A percentile compares a stretch with the other conserved stretches of the same genome.
phyloP scores from a whole-genome alignment of 2,797 vertebrate species.

The Ctenopoma kingsleyae region DNA sequence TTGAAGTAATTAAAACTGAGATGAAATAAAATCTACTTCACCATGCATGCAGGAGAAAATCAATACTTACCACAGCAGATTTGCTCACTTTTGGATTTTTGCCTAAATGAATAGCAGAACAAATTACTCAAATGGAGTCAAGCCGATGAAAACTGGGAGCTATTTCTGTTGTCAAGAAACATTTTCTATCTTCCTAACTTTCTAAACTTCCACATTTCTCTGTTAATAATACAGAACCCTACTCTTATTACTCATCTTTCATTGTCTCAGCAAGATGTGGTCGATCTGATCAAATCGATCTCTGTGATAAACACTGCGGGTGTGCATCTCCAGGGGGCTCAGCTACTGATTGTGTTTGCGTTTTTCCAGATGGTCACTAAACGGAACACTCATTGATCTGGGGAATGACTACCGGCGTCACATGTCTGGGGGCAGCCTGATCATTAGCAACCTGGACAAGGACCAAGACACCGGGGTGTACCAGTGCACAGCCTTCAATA shows the following conservation, averaged over 20 bases:
- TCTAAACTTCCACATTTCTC: slow-evolving; percentile 16
- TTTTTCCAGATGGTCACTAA: slow-evolving; percentile 92
- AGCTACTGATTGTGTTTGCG: slow-evolving; percentile 87
- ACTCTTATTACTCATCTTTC: slow-evolving; percentile 57
- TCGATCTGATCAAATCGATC: slow-evolving; percentile 75
- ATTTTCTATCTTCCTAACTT: not conserved
- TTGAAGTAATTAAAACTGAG: slow-evolving; percentile 42
- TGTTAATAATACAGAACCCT: slow-evolving; percentile 38
- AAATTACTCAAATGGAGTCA: slow-evolving; percentile 24
- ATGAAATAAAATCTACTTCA: slow-evolving; percentile 46
- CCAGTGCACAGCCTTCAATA: slow-evolving; percentile 87
- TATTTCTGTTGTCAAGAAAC: slow-evolving; percentile 10
- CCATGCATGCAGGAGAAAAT: slow-evolving; percentile 38
- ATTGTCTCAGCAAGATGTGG: slow-evolving; percentile 67
- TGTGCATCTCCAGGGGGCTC: slow-evolving; percentile 66
- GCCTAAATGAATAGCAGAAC: slow-evolving; percentile 30
- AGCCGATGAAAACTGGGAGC: slow-evolving; percentile 21
- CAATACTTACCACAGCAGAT: slow-evolving; percentile 40
- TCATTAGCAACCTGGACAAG: slow-evolving; percentile 87
- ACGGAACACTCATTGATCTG: slow-evolving; percentile 89
- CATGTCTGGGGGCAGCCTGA: slow-evolving; percentile 87
- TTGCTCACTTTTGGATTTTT: slow-evolving; percentile 38
- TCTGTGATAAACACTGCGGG: slow-evolving; percentile 76
- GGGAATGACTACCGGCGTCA: slow-evolving; percentile 86
- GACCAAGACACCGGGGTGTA: slow-evolving; percentile 88